phyloP scores from a whole-genome alignment of 2,888 invertebrate species.

The Parascotia fuliginaria region DNA sequence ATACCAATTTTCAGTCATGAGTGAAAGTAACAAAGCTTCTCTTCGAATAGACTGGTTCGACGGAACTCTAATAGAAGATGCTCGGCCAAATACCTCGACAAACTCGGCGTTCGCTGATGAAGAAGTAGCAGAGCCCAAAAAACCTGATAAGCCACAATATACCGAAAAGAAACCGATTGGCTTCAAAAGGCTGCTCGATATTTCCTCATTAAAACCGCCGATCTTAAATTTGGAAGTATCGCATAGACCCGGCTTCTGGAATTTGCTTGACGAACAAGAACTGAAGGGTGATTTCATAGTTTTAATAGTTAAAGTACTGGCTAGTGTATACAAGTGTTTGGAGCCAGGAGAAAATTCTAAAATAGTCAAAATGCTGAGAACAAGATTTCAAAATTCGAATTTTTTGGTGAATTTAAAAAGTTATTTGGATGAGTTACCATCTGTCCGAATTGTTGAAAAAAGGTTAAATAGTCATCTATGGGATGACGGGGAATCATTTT shows the following conservation, averaged over 20 bases:
- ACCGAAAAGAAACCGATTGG: conserved; percentile 76
- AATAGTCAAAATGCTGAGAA: conserved; percentile 60
- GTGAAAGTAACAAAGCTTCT: conserved; percentile 59
- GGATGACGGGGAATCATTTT: conserved; percentile 74
- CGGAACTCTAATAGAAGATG: conserved; percentile 72
- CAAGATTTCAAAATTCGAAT: conserved; percentile 62
- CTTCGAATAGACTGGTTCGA: conserved; percentile 82
- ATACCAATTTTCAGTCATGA: conserved; percentile 49
- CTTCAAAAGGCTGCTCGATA: conserved; percentile 72
- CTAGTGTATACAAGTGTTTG: conserved; percentile 66
- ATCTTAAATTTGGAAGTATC: conserved; percentile 72
- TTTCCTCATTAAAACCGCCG: conserved; percentile 69
- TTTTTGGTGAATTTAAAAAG: conserved; percentile 65
- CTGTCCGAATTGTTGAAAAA: conserved; percentile 68
- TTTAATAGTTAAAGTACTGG: conserved; percentile 74
- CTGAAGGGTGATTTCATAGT: conserved; percentile 79
- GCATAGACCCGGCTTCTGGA: conserved; percentile 76
- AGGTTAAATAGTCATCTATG: conserved; percentile 73
- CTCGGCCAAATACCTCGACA: conserved; percentile 34
- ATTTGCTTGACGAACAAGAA: conserved; percentile 66
- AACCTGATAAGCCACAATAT: conserved; percentile 47
- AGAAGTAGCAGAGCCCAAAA: conserved; percentile 50
- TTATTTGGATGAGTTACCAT: conserved; percentile 63
- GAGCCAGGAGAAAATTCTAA: conserved; percentile 64
- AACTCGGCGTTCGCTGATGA: conserved; percentile 60